These are phyloP conservation scores for Atta cephalotes DNA, from an alignment of 1,140 invertebrate species.

Conservation along the genomic window DNA sequence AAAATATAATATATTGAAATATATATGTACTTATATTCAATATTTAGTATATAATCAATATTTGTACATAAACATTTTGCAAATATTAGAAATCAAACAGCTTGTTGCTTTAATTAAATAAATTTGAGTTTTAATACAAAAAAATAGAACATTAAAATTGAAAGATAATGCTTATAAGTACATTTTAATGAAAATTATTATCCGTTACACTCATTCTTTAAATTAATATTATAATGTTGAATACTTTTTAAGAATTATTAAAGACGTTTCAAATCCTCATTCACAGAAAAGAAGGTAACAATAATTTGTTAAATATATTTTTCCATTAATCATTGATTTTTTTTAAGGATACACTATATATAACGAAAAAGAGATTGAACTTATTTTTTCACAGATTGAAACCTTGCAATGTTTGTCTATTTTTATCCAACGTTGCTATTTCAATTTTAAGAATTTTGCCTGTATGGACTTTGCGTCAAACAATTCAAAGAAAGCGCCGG, in stretches of 20 bases:
- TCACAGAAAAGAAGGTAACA: not conserved
- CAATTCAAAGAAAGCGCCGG: conserved; percentile 38
- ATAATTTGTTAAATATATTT: not conserved
- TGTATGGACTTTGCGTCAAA: not conserved
- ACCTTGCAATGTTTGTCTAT: too few relatives aligned
- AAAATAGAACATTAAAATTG: not conserved
- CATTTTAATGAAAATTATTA: not conserved
- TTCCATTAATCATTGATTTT: not conserved
- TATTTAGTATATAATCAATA: not conserved
- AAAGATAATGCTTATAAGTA: not conserved
- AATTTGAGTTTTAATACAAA: not conserved
- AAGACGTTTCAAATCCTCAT: not conserved
- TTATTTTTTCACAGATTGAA: not conserved
- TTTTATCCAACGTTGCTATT: not conserved
- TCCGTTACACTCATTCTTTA: not conserved
- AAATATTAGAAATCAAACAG: not conserved
- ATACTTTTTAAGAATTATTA: not conserved
- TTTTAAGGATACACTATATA: not conserved
- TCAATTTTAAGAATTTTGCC: not conserved
- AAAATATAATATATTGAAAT: too few relatives aligned
- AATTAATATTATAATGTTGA: not conserved
- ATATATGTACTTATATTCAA: not conserved
- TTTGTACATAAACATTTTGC: not conserved
- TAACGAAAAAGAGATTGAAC: not conserved
- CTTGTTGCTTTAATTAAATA: not conserved